Evolutionary conservation across 2,797 vertebrate species (phyloP).

Genomic region (Gadopsis marmoratus): DNA sequence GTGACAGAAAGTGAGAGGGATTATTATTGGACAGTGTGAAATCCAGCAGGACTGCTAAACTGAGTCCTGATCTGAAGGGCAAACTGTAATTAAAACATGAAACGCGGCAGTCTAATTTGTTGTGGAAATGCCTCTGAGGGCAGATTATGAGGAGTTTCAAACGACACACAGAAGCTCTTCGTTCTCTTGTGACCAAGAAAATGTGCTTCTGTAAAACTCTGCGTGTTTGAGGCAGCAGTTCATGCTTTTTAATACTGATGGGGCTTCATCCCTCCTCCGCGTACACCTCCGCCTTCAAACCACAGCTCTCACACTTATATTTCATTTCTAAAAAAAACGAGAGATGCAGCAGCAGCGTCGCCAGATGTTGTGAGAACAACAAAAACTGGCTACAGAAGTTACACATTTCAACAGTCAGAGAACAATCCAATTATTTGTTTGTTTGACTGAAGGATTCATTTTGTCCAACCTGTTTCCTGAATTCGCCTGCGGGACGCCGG

Average conservation of each 20-base stretch:
- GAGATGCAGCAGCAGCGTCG: background rate
- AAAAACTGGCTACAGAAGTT: background rate
- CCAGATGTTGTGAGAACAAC: constrained; percentile 38
- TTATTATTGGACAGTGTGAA: constrained; percentile 60
- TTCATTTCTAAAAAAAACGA: background rate
- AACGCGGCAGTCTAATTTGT: constrained; percentile 49
- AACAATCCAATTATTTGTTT: constrained; percentile 24
- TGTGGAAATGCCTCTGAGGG: constrained; percentile 58
- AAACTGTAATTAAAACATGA: constrained; percentile 70
- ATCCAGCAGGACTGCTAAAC: constrained; percentile 58
- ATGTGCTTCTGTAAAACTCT: constrained; percentile 29
- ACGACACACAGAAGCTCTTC: constrained; percentile 17
- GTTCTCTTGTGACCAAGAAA: constrained; percentile 52
- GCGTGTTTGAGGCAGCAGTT: constrained; percentile 20
- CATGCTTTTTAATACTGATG: background rate
- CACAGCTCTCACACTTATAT: background rate
- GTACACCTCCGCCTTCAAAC: background rate
- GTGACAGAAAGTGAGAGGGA: constrained; percentile 43
- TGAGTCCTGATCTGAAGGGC: constrained; percentile 63
- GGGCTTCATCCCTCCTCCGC: background rate
- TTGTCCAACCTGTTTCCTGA: background rate
- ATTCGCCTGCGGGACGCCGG: background rate
- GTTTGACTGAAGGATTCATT: constrained; percentile 60
- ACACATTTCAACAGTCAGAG: constrained; percentile 10
- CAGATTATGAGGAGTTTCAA: constrained; percentile 56